Evolutionary conservation across 2,797 vertebrate species (phyloP).

Genomic region (Podargus strigoides): DNA sequence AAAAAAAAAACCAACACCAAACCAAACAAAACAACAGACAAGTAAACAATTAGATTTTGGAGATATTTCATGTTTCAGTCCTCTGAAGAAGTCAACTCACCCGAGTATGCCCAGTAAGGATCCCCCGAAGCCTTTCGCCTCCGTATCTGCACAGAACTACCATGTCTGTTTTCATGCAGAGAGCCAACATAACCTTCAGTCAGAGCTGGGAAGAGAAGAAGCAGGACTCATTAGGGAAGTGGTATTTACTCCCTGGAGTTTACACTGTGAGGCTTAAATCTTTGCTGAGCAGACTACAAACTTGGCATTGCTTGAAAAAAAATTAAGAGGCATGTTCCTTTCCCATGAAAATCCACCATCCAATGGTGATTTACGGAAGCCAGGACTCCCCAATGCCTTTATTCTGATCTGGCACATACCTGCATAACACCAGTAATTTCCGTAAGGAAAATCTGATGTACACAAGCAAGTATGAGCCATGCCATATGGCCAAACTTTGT

Average conservation of each 20-base stretch:
- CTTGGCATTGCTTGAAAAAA: neutral
- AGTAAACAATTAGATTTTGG: neutral
- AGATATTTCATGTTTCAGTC: neutral
- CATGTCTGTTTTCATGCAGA: conserved; percentile 75
- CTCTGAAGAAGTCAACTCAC: conserved; percentile 72
- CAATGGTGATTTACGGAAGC: neutral
- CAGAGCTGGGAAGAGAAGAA: conserved; percentile 75
- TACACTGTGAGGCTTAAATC: neutral
- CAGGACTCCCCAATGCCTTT: neutral
- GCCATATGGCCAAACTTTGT: neutral
- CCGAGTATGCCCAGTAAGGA: conserved; percentile 95
- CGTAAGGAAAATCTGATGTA: neutral
- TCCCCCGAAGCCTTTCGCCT: conserved; percentile 85
- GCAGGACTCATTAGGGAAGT: neutral
- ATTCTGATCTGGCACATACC: neutral
- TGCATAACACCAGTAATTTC: neutral
- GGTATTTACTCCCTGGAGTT: neutral
- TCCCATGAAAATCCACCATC: neutral
- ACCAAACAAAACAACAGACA: too few species aligned
- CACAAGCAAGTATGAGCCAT: neutral
- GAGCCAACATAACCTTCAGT: conserved; percentile 82
- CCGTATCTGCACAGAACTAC: conserved; percentile 78
- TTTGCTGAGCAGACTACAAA: neutral
- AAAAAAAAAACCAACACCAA: neutral
- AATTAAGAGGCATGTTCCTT: neutral